Evolutionary conservation across 2,888 invertebrate species (phyloP), one percentile per base, ranked within the genome.

Genomic region (Cosmia pyralina): DNA sequence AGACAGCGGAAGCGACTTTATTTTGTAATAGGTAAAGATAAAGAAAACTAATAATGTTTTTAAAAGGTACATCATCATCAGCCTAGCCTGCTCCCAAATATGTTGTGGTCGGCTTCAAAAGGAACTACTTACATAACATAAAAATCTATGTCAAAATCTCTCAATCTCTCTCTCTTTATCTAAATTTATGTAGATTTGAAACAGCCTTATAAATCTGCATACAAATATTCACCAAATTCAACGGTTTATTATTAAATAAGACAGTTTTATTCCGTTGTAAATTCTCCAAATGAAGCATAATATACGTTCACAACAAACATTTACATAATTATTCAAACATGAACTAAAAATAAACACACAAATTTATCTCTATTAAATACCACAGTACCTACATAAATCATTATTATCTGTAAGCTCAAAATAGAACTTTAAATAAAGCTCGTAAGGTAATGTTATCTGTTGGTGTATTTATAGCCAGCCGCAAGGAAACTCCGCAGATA

Each of bases 401-500:
- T 22, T 66, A 55, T 38, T 67, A 80, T 79, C 75, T n/a, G 41
- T 19, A 57, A 52, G 59, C 63, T 81, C 57, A 57, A 72, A 81
- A 84, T 84, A 81, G 71, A 68, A 74, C 22, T 84, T 69, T 50
- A 65, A 67, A 41, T 63, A 70, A 68, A 74, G 78, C 67, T 73
- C 57, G 60, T 58, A 69, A 72, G 72, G 77, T 77, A 63, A 57
- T 64, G 63, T 81, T 82, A 81, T 81, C 82, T 74, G 7, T n/a
- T 17, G 0, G 58, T 63, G 44, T 82, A 83, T 79, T 83, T 67
- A 83, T 84, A 84, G 70, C 63, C 5, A 67, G 8, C 55, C 60
- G 67, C 59, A 73, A 76, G 77, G 74, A 69, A 77, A 72, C 69
- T 72, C 70, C 48, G 53, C 66, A 71, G 75, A 82, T 78, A 87